Percentiles rank a stretch among this genome's conserved stretches.
phyloP scores from a whole-genome alignment of 2,113 vertebrate species.

The Columba livia region DNA sequence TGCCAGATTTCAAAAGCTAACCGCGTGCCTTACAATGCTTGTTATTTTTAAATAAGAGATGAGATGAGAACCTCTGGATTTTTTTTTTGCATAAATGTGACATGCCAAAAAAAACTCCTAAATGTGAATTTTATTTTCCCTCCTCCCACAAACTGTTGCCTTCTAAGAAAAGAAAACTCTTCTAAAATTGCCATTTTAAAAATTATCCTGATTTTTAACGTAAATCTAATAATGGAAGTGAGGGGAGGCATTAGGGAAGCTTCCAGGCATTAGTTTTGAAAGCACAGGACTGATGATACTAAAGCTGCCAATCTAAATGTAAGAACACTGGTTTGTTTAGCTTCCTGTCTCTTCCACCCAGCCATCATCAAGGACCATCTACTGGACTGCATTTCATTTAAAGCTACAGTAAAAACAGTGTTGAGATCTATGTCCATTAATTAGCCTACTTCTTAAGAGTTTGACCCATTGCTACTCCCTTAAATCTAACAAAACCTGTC shows the following conservation, averaged over 20 bases:
- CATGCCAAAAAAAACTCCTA: not conserved
- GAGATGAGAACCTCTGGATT: not conserved
- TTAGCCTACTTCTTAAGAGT: not conserved
- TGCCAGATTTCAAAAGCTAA: constrained; percentile 18
- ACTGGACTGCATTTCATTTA: not conserved
- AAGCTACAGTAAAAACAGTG: not conserved
- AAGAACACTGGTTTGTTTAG: not conserved
- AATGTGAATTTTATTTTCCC: not conserved
- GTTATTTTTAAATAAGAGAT: not conserved
- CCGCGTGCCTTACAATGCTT: not conserved
- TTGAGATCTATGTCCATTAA: not conserved
- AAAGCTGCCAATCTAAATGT: not conserved
- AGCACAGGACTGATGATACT: not conserved
- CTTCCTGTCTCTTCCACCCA: not conserved
- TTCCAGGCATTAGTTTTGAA: not conserved
- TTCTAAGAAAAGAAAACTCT: constrained; percentile 27
- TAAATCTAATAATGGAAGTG: not conserved
- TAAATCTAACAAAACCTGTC: not conserved
- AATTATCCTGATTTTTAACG: not conserved
- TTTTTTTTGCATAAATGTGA: not conserved
- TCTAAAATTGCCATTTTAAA: not conserved
- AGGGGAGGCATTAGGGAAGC: not conserved
- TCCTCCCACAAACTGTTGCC: not conserved
- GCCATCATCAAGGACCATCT: not conserved
- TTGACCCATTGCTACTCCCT: not conserved